Evolutionary conservation across 53 echinoderm and acorn worm species (phyloP).

Genomic region (Echinarachnius parma): DNA sequence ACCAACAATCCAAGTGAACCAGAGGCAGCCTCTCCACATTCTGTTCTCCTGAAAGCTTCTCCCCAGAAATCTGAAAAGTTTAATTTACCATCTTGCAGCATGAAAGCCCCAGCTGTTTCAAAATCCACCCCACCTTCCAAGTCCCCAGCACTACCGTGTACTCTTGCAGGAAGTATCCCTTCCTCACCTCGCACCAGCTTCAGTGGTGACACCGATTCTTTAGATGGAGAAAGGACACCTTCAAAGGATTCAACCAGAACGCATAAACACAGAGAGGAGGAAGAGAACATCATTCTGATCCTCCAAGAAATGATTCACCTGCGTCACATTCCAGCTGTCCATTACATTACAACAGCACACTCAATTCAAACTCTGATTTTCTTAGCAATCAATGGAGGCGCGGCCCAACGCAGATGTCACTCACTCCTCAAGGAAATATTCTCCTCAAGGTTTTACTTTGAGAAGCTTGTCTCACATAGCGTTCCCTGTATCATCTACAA

Average conservation of each 20-base stretch:
- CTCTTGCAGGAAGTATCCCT: conserved; percentile 1
- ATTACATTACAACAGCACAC: not conserved
- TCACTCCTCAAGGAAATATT: conserved; percentile 22
- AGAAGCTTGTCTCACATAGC: conserved; percentile 23
- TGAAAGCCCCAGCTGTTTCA: not conserved
- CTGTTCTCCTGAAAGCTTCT: too few species aligned
- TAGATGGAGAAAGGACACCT: conserved; percentile 15
- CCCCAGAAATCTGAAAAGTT: too few species aligned
- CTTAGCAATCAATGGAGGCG: not conserved
- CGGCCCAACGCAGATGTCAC: not conserved
- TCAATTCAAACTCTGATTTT: conserved; percentile 23
- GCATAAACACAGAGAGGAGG: conserved; percentile 9
- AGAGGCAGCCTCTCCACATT: too few species aligned
- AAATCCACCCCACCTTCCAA: not conserved
- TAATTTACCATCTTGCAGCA: not conserved
- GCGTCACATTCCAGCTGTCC: conserved; percentile 17
- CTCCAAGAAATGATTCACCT: conserved; percentile 30
- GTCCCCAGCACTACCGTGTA: not conserved
- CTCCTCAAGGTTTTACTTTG: conserved; percentile 31
- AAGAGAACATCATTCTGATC: conserved; percentile 29
- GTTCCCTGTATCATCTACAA: conserved; percentile 22
- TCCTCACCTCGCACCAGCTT: conserved; percentile 22
- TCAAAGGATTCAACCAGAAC: not conserved
- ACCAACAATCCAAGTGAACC: too few species aligned
- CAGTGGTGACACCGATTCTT: not conserved